Conservation (phyloP, 1,140 invertebrate genomes). For the Andrena cerasifolii region DNA sequence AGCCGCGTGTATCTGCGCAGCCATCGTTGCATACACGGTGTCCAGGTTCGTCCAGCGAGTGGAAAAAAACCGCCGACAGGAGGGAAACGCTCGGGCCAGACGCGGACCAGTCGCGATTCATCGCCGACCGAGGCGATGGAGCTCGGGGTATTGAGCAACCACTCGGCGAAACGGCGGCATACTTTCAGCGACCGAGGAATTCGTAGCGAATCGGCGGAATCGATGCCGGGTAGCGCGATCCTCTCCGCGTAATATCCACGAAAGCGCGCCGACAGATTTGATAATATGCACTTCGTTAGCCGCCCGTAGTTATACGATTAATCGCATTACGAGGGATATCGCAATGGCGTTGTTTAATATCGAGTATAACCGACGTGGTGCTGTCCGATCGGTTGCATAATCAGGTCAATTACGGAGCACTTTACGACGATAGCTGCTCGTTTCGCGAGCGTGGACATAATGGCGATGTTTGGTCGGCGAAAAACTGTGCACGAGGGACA, state of each 20-base stretch:
- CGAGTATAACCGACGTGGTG: background rate
- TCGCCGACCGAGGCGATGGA: background rate
- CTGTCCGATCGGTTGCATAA: conserved; percentile 37
- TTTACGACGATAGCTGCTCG: background rate
- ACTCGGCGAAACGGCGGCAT: background rate
- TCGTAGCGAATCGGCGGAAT: background rate
- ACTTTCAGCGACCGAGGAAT: background rate
- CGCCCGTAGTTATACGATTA: background rate
- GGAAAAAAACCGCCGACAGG: conserved; percentile 17
- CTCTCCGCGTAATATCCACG: background rate
- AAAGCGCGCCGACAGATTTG: background rate
- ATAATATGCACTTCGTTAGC: background rate
- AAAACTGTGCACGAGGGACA: background rate
- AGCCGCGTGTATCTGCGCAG: conserved; percentile 13
- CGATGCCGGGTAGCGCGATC: background rate
- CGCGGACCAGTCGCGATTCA: conserved; percentile 20
- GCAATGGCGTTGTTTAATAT: conserved; percentile 4
- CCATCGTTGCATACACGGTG: conserved; percentile 39
- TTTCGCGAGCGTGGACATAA: background rate
- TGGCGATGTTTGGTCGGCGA: conserved; percentile 9
- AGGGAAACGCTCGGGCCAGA: conserved; percentile 15
- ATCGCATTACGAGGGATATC: background rate
- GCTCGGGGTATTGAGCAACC: background rate
- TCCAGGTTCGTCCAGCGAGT: conserved; percentile 33
- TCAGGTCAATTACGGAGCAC: conserved; percentile 32